Conservation (phyloP, 2,113 vertebrate species). For the Benitochromis conjunctus region DNA sequence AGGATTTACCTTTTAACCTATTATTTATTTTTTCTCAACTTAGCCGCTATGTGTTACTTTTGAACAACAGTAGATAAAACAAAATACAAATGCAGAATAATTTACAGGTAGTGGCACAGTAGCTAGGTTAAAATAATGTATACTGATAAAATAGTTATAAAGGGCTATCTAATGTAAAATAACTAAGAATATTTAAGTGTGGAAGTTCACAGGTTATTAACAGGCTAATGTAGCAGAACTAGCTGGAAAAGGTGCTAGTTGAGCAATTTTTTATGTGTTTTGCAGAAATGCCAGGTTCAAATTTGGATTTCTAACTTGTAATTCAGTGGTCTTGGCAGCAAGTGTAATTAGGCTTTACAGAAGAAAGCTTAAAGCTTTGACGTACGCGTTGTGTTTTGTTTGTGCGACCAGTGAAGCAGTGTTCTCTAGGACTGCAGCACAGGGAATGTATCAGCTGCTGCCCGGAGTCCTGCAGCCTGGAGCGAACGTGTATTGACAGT, state of each 20-base stretch:
- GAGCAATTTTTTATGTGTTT: not conserved
- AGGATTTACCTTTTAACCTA: not conserved
- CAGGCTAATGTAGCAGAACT: not conserved
- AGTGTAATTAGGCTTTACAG: not conserved
- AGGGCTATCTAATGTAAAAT: not conserved
- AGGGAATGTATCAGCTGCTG: constrained; percentile 92
- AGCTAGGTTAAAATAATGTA: not conserved
- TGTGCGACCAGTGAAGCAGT: constrained; percentile 67
- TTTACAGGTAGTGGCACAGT: not conserved
- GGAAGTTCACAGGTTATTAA: not conserved
- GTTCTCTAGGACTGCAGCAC: constrained; percentile 78
- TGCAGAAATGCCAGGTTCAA: not conserved
- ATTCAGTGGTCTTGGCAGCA: not conserved
- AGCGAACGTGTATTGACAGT: constrained; percentile 83
- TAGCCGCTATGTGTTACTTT: no score
- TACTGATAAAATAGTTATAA: not conserved
- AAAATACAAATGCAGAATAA: not conserved
- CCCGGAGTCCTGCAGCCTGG: constrained; percentile 81
- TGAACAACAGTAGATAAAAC: not conserved
- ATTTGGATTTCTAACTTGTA: not conserved
- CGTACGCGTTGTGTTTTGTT: not conserved
- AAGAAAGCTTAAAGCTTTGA: not conserved
- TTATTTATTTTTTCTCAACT: no score
- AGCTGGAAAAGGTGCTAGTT: not conserved
- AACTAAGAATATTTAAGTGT: not conserved